Evolutionary conservation across 2,888 invertebrate species (phyloP), one percentile per base, ranked within the genome.

Genomic region (Tetragonisca angustula): DNA sequence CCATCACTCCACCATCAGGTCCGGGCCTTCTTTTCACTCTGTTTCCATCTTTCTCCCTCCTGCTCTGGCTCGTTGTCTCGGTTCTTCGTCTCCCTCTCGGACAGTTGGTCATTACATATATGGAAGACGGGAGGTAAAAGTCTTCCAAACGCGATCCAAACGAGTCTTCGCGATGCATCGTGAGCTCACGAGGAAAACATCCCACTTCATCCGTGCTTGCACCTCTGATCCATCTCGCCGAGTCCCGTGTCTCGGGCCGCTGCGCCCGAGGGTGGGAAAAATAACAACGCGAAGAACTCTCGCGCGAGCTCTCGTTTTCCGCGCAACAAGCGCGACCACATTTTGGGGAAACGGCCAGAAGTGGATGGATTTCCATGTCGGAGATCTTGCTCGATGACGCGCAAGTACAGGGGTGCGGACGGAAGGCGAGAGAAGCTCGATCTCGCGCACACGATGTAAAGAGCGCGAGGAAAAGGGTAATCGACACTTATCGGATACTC

Each of bases 71-170:
- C 64, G 69, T 36, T 73, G 77, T 50, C 76, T 24, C 70, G n/a
- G 19, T 52, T 52, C 76, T 36, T 73, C 81, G 52, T 81, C 82
- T 73, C 75, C 65, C 81, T 67, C 65, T 67, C 65, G 74, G 74
- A 83, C n/a, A 83, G 88, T 88, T 88, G 89, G 89, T 93, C 92
- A 92, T 93, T 93, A 91, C 92, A 90, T 92, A 92, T 90, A 91
- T 89, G 91, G 90, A 91, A 90, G 90, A 88, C 88, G 89, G 89
- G 88, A 89, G 89, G 89, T 91, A 91, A 89, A 89, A 89, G 87
- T 91, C 91, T 87, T 88, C 87, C 81, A 89, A 89, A 88, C 85
- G 88, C 86, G 83, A 90, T 82, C 84, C 87, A 88, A 89, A 89
- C 89, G 90, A 88, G 89, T 89, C 88, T 80, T 81, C 81, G 69